Evolutionary conservation across 2,113 vertebrate species (phyloP), one percentile per base, ranked within the genome.

Genomic region (Felis catus): DNA sequence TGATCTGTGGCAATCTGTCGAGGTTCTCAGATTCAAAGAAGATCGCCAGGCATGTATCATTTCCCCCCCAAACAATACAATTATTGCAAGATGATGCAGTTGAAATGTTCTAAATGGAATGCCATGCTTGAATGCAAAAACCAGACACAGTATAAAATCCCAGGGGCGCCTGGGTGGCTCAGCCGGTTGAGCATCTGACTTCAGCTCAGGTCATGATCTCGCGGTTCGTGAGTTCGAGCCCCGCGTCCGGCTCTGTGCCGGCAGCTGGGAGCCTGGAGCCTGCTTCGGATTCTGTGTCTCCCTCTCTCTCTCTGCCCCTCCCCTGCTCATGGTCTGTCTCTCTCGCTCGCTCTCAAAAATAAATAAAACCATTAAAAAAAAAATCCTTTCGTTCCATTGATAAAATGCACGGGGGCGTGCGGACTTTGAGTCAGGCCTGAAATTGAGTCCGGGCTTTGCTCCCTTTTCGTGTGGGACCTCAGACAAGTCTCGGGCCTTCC

Each of bases 161-260:
- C 27, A 55, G 53, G 53, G 16, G 16, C 16, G 1, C 53, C 53
- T 18, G 53, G 53, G 53, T 16, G 53, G 53, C 53, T 55, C 53
- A 55, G 53, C 18, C 1, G 0, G 53, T 55, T 55, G 18, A 55
- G 16, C 53, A 1, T 55, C 16, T 16, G 5, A 55, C 53, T 55
- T 55, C 4, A 16, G 53, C 53, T 55, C 16, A 16, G 53, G 53
- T 55, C 53, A 55, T 18, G 53, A 18, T 55, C 53, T 18, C 5
- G 16, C 0, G 53, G 1, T 55, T 55, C 5, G 0, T 1, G 5
- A 9, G 45, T 45, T 45, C 1, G 8, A 45, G 45, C 8, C 45
- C 45, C 8, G 8, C 45, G 45, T 45, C 45, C 0, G 45, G 45
- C 45, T 45, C 45, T 9, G 45, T 9, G 45, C 45, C 8, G 45